These are phyloP conservation scores for Pseudolaguvia tuberculata DNA, from an alignment of 2,113 vertebrate species.

Conservation along the genomic window DNA sequence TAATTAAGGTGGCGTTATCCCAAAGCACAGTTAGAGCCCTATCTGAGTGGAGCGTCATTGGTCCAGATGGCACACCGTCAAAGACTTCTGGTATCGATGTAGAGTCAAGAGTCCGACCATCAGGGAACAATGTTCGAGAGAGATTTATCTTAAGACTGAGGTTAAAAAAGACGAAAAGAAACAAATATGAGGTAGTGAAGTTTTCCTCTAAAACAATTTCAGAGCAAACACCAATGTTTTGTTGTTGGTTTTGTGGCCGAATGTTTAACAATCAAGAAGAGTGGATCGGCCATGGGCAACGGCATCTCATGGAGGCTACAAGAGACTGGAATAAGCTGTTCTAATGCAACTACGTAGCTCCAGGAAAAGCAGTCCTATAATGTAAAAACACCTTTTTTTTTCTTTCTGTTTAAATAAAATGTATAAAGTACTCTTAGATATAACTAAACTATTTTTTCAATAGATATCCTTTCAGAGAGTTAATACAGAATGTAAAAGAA, in stretches of 20 bases:
- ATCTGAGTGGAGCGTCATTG: constrained; percentile 62
- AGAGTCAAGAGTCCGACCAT: constrained; percentile 65
- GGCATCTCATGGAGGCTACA: constrained; percentile 96
- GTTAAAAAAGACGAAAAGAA: constrained; percentile 90
- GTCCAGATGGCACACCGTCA: constrained; percentile 31
- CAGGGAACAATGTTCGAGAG: constrained; percentile 80
- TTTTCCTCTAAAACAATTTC: constrained; percentile 73
- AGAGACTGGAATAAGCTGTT: constrained; percentile 89
- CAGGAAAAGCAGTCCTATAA: constrained; percentile 38
- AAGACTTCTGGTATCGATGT: constrained; percentile 54
- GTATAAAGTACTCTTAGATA: constrained; percentile 30
- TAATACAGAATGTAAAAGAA: constrained; percentile 50
- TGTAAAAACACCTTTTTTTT: constrained; percentile 34
- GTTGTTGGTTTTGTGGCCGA: constrained; percentile 96
- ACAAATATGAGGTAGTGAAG: constrained; percentile 90
- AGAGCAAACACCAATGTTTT: constrained; percentile 75
- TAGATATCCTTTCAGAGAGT: constrained; percentile 44
- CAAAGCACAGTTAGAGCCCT: constrained; percentile 85
- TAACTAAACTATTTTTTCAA: constrained; percentile 42
- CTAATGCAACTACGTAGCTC: constrained; percentile 53
- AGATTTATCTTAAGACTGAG: constrained; percentile 91
- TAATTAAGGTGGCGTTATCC: constrained; percentile 86
- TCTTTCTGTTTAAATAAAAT: constrained; percentile 18
- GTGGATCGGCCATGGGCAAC: constrained; percentile 96
- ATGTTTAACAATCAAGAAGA: constrained; percentile 93